These are phyloP conservation scores for Caenorhabditis angaria DNA, from an alignment of 2,888 invertebrate genomes.

Conservation along the genomic window DNA sequence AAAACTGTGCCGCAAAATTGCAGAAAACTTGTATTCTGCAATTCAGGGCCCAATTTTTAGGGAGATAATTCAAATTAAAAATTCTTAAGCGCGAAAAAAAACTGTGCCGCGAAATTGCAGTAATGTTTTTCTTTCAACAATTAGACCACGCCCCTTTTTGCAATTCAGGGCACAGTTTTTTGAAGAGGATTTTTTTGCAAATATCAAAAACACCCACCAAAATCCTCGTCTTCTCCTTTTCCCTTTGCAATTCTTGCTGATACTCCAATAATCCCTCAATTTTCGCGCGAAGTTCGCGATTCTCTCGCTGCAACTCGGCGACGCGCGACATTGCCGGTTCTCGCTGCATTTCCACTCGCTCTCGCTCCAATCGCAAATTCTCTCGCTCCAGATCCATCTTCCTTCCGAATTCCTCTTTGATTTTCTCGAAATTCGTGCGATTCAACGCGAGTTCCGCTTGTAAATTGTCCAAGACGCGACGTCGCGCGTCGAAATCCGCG, in stretches of 20 bases:
- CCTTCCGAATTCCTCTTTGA: slow-evolving; percentile 32
- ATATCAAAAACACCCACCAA: background rate
- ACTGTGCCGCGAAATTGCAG: no score
- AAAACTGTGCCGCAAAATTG: no score
- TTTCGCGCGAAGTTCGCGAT: background rate
- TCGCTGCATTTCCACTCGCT: slow-evolving; percentile 16
- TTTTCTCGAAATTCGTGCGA: slow-evolving; percentile 44
- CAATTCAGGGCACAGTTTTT: no score
- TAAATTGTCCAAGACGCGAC: slow-evolving; percentile 35
- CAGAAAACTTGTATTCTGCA: no score
- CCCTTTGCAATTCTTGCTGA: background rate
- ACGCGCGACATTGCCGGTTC: no score
- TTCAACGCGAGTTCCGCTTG: slow-evolving; percentile 34
- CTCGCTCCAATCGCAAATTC: slow-evolving; percentile 25
- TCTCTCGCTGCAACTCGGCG: no score
- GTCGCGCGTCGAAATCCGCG: slow-evolving; percentile 24
- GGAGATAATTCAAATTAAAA: no score
- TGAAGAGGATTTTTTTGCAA: background rate
- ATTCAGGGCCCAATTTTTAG: no score
- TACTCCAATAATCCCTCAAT: background rate
- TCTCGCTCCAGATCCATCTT: slow-evolving; percentile 31
- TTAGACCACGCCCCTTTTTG: no score
- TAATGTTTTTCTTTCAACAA: no score
- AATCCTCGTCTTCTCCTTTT: background rate
- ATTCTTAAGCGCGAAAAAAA: no score